These are phyloP conservation scores for Forficula auricularia DNA, from an alignment of 1,140 invertebrate species.

Conservation along the genomic window DNA sequence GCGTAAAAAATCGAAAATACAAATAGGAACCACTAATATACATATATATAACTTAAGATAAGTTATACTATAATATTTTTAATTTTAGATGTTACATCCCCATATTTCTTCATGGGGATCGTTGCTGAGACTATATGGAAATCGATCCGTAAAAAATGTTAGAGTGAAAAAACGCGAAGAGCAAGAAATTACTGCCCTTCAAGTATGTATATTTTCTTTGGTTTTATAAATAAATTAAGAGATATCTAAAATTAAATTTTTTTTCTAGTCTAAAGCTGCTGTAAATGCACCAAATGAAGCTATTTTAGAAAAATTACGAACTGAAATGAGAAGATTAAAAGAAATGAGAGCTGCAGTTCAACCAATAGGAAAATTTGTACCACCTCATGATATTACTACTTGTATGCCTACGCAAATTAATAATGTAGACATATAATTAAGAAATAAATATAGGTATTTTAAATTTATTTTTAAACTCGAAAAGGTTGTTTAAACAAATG, in stretches of 20 bases:
- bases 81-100: constrained; percentile 56
- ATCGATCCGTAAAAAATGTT: constrained; percentile 75
- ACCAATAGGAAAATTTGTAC: constrained; percentile 55
- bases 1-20: too few species aligned
- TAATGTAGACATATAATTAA: too few species aligned
- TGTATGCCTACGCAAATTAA: too few species aligned
- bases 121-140: constrained; percentile 79
- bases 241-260: too few species aligned
- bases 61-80: constrained; percentile 5
- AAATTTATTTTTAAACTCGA: too few species aligned
- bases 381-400: constrained; percentile 36
- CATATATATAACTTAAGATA: too few species aligned
- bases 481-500: too few species aligned
- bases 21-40: too few species aligned
- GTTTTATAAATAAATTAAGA: too few species aligned
- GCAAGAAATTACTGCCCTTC: constrained; percentile 75
- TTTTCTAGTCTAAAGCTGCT: constrained; percentile 61
- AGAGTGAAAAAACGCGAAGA: constrained; percentile 90
- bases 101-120: constrained; percentile 92
- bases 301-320: constrained; percentile 73
- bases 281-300: constrained; percentile 85
- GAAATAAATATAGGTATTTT: too few species aligned
- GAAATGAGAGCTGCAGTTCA: constrained; percentile 34
- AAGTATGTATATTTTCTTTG: too few species aligned
- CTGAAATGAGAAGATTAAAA: constrained; percentile 71